Base-by-base conservation (phyloP, 2,113 vertebrate species). In the Piprites chloris region DNA sequence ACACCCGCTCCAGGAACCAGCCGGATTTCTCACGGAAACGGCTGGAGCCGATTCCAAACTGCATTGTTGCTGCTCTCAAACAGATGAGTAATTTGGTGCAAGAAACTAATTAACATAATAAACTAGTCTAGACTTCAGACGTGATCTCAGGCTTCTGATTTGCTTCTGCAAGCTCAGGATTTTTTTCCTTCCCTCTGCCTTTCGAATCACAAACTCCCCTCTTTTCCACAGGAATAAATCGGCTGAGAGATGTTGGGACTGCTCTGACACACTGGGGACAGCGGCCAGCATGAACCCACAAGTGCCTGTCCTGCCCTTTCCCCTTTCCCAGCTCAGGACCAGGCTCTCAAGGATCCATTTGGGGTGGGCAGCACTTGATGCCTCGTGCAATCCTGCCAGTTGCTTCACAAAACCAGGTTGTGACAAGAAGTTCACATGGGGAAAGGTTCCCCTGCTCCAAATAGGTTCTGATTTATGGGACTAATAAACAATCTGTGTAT, bases 381-480 rank as follows among this genome's bases (percentile, higher is more conserved):
- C 19, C 65, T 42, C 12, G 27, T 56, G 42, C 58, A 35, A 8
- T 44, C 33, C 46, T 72, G 58, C 62, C 80, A 63, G 63, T 2
- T 89, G 61, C 77, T 26, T 47, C 20, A 2, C 7, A 20, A 56
- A 14, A 11, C 41, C 72, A 89, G 58, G 83, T 61, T 80, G 55
- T 56, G 65, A 89, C 79, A 84, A 61, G 30, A 53, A 76, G 37
- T 75, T 84, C 18, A 15, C 28, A 9, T 5, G 49, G 65, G 88
- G 69, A 89, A 89, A 82, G 85, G 90, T 6, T 92, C 90, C 86
- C 78, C 67, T 41, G 50, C 89, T 95, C 73, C 78, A 86, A 95
- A 93, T 49, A 94, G 90, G 83, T 76, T 92, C 85, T 85, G 93
- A 95, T 96, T 96, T 95, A 94, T 63, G 68, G 79, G 53, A 58